These are phyloP conservation scores for Catocala fraxini DNA, from an alignment of 2,888 invertebrate species.

Conservation along the genomic window DNA sequence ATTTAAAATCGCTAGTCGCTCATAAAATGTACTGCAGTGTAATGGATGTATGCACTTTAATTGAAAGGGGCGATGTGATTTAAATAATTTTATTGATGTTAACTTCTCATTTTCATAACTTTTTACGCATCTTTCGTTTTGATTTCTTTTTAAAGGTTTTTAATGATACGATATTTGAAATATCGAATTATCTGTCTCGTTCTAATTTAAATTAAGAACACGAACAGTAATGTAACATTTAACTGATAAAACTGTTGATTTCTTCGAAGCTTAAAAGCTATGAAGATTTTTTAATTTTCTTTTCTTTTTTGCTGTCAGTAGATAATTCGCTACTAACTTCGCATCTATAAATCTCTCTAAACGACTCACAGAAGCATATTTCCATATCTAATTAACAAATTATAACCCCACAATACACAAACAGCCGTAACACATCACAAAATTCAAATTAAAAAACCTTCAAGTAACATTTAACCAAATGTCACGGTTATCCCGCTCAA, in stretches of 20 bases:
- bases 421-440: conserved; percentile 48
- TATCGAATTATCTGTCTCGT: too few relatives aligned
- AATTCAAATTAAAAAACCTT: conserved; percentile 70
- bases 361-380: not conserved
- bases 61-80: conserved; percentile 75
- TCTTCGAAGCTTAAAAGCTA: too few relatives aligned
- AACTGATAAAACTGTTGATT: too few relatives aligned
- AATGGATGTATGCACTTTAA: conserved; percentile 70
- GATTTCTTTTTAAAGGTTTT: conserved; percentile 19
- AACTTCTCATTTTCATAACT: conserved; percentile 46
- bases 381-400: not conserved
- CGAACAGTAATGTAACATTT: too few relatives aligned
- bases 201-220: too few relatives aligned
- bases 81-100: conserved; percentile 70
- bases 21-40: conserved; percentile 39
- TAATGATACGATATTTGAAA: not conserved
- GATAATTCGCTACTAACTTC: too few relatives aligned
- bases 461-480: conserved; percentile 76
- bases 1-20: conserved; percentile 30
- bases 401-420: conserved; percentile 23
- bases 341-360: not conserved
- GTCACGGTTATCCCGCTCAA: conserved; percentile 70
- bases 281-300: too few relatives aligned
- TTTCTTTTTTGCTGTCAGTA: too few relatives aligned
- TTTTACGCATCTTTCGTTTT: conserved; percentile 18